A percentile compares a stretch with the other conserved stretches of the same genome.
Evolutionary conservation across 2,888 invertebrate species (phyloP).

Genomic region (Acanthosepion lycidas): DNA sequence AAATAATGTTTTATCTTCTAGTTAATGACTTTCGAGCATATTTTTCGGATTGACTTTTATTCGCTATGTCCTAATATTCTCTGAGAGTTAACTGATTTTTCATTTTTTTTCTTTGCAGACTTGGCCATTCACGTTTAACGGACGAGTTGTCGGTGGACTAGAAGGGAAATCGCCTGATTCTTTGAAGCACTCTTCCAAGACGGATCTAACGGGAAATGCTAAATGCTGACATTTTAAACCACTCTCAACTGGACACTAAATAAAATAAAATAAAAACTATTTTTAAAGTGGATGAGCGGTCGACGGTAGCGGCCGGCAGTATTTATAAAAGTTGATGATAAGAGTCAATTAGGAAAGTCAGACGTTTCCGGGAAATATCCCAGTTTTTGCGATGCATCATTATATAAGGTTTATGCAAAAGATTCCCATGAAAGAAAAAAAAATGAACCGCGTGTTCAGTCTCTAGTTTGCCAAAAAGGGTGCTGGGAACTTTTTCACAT

Average conservation of each 20-base stretch:
- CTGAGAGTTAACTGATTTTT: neutral
- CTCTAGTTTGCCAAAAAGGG: too few species aligned
- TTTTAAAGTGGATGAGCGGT: neutral
- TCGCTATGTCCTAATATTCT: neutral
- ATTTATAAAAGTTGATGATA: neutral
- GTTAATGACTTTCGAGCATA: neutral
- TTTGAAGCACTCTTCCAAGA: slow-evolving; percentile 51
- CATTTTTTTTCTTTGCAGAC: slow-evolving; percentile 53
- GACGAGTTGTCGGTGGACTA: slow-evolving; percentile 52
- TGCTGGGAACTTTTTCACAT: too few species aligned
- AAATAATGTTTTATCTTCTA: too few species aligned
- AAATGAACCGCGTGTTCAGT: too few species aligned
- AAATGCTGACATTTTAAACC: neutral
- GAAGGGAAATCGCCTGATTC: slow-evolving; percentile 50
- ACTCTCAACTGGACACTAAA: neutral
- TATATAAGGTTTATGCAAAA: neutral
- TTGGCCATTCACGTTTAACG: slow-evolving; percentile 61
- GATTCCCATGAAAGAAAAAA: too few species aligned
- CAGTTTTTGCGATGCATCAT: too few species aligned
- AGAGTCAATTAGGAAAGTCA: neutral
- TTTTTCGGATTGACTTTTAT: neutral
- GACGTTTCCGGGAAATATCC: neutral
- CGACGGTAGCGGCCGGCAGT: neutral
- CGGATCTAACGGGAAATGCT: slow-evolving; percentile 48
- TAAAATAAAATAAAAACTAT: neutral